phyloP scores from a whole-genome alignment of 1,140 invertebrate species.

The Apolygus lucorum region DNA sequence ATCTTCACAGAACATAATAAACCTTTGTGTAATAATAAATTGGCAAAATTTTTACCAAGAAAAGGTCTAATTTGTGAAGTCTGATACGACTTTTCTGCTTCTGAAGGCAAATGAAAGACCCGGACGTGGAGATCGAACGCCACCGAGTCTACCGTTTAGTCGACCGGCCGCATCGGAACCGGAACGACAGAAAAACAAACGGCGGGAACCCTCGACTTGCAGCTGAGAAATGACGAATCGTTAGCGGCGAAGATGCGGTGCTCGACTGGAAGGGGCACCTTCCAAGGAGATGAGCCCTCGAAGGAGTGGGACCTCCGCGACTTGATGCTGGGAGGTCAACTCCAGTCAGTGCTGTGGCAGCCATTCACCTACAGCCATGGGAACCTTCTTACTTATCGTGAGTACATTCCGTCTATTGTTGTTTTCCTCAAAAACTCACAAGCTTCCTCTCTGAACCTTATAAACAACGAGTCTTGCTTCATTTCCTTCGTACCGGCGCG shows the following conservation, averaged over 20 bases:
- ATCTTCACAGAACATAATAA: too few relatives aligned
- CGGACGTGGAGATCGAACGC: too few relatives aligned
- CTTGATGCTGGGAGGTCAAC: conserved; percentile 16
- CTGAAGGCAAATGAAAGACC: too few relatives aligned
- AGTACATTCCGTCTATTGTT: conserved; percentile 18
- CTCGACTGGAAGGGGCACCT: background rate
- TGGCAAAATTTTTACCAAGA: too few relatives aligned
- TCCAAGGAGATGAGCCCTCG: background rate
- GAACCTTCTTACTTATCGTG: conserved; percentile 13
- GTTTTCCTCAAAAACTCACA: background rate
- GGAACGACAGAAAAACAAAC: too few relatives aligned
- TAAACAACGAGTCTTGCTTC: conserved; percentile 1
- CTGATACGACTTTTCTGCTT: too few relatives aligned
- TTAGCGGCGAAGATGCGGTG: conserved; percentile 2
- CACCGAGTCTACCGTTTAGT: too few relatives aligned
- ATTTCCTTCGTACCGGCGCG: conserved; percentile 4
- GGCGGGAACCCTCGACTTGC: background rate
- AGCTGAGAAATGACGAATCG: background rate
- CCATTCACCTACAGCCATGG: conserved; percentile 13
- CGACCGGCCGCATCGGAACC: too few relatives aligned
- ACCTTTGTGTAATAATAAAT: too few relatives aligned
- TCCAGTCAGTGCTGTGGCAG: conserved; percentile 11
- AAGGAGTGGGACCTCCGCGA: background rate
- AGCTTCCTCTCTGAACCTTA: conserved; percentile 14
- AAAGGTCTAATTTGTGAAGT: too few relatives aligned